Conservation (phyloP, 2,113 vertebrate genomes). For the Ictalurus furcatus region DNA sequence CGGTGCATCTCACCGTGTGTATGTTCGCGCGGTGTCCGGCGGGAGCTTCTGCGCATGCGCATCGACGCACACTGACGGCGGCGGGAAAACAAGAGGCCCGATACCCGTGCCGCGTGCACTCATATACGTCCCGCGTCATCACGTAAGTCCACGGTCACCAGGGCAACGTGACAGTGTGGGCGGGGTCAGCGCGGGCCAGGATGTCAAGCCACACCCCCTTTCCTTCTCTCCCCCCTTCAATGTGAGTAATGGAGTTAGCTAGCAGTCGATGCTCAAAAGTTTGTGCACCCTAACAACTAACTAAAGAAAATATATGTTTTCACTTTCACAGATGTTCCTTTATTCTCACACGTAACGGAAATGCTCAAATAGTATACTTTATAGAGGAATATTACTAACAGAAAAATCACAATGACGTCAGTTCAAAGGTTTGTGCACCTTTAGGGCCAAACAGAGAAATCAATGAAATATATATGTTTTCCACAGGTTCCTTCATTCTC, state of each 20-base stretch:
- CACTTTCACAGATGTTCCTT: neutral
- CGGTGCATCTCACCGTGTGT: neutral
- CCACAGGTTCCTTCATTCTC: too few species aligned
- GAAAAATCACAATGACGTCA: too few species aligned
- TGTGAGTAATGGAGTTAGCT: neutral
- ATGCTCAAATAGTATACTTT: neutral
- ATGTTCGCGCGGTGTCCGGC: neutral
- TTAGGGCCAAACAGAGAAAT: too few species aligned
- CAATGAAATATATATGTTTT: too few species aligned
- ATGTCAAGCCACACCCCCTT: neutral
- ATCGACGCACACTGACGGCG: constrained; percentile 61
- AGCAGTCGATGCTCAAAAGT: neutral
- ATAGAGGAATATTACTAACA: too few species aligned
- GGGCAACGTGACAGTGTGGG: constrained; percentile 67
- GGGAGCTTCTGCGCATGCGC: constrained; percentile 63
- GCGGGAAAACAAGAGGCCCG: constrained; percentile 28
- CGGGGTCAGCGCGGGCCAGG: constrained; percentile 60
- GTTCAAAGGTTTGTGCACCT: too few species aligned
- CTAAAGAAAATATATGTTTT: neutral
- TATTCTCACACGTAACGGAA: neutral
- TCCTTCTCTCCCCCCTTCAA: neutral
- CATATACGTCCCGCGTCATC: constrained; percentile 93
- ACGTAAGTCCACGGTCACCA: constrained; percentile 78
- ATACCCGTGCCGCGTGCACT: constrained; percentile 85
- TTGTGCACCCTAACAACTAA: neutral